Percentiles rank a stretch among this genome's conserved stretches.
Conservation (phyloP, 2,113 vertebrate species). For the Sylvilagus bachmani region DNA sequence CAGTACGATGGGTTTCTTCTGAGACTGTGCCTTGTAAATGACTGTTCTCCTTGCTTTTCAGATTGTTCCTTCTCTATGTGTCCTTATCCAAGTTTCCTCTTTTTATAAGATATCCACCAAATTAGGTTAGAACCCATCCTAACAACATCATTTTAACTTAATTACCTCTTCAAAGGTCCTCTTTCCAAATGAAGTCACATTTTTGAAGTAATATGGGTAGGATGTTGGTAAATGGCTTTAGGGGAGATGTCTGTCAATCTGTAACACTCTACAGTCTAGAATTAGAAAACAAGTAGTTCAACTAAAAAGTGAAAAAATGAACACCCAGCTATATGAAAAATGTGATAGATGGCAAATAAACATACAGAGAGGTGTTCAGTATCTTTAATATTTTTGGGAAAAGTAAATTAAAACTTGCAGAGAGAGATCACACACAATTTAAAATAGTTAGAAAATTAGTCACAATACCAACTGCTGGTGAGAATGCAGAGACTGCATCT, state of each 20-base stretch:
- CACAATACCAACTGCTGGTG: background rate
- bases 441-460: background rate
- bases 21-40: background rate
- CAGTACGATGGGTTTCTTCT: too few relatives aligned
- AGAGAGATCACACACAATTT: background rate
- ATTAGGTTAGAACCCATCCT: background rate
- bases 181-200: background rate
- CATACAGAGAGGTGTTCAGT: background rate
- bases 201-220: background rate
- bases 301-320: background rate
- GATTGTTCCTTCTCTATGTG: background rate
- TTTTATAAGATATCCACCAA: background rate
- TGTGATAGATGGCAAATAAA: background rate
- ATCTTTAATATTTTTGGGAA: background rate
- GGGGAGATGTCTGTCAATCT: background rate
- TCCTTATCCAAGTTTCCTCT: background rate
- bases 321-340: background rate
- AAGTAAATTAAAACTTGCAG: background rate
- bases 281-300: background rate
- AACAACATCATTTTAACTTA: background rate
- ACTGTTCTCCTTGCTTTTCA: background rate
- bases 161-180: background rate
- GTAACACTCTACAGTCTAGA: background rate
- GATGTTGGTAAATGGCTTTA: background rate
- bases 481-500: background rate